Base-by-base conservation (phyloP, 2,888 invertebrate genomes). In the Stegophylla sp. region DNA sequence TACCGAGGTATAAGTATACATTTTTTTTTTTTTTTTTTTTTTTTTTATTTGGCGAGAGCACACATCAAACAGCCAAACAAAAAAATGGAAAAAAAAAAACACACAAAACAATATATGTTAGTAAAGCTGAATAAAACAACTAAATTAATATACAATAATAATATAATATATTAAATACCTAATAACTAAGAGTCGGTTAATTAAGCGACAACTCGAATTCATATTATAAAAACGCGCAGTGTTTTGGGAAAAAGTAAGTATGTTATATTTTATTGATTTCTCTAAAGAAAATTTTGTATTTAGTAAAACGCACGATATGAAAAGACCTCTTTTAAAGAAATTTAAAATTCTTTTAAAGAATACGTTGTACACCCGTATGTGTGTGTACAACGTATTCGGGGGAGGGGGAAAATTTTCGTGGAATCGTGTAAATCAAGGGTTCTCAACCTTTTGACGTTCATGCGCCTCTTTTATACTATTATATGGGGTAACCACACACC, bases 41-140 rank as follows among this genome's bases (percentile, higher is more conserved):
- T 63, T 76, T 79, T 79, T 79, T 51, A 79, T 79, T 79, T 79
- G 79, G 69, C 81, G 76, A 77, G 56, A 74, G 74, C 69, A 82
- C 61, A 79, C 79, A 77, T 64, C 67, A 82, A 82, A 81, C 76
- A 82, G 69, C 75, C 74, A 77, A 69, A 63, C 15, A 79, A 77
- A 74, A 77, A 64, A 69, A 82, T 67, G 81, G 59, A 81, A 61
- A 76, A 61, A 76, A 81, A 81, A 45, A 72, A 74, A 74, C 72
- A 81, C 41, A 81, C 66, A 74, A 81, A 51, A 81, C 28, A n/a
- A n/a, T n/a, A n/a, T 74, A 74, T 74, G 81, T 81, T 81, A 81
- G 81, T 74, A 81, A 81, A 74, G 74, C 74, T 81, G 73, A 74
- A 74, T 81, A 73, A 64, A 81, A 81, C 28, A 61, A 77, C 79